These are phyloP conservation scores for Oxystoma pomonae DNA, from an alignment of 2,888 invertebrate species.

Conservation along the genomic window DNA sequence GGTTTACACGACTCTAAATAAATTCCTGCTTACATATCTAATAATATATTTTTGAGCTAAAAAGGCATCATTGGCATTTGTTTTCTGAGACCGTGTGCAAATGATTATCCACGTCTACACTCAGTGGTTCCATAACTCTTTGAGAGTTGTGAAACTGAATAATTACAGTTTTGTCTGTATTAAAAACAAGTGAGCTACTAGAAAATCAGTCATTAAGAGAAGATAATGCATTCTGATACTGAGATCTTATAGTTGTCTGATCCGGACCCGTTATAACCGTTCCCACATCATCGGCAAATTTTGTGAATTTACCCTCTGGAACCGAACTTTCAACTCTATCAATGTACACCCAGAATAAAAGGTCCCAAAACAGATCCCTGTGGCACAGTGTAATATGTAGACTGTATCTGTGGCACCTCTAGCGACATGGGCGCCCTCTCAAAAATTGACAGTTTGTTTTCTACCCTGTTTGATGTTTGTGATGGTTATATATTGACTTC, in stretches of 20 bases:
- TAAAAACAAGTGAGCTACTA: neutral
- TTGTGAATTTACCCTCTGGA: neutral
- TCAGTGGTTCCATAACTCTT: neutral
- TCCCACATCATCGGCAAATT: neutral
- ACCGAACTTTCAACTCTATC: neutral
- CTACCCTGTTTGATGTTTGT: neutral
- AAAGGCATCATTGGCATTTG: neutral
- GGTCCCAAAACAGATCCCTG: neutral
- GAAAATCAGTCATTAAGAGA: neutral
- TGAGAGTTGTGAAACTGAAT: neutral
- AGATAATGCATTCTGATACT: neutral
- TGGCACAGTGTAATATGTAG: too few species aligned
- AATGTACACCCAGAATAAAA: neutral
- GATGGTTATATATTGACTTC: neutral
- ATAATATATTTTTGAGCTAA: neutral
- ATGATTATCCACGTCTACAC: neutral
- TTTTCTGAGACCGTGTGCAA: neutral
- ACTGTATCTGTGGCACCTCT: too few species aligned
- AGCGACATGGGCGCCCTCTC: neutral
- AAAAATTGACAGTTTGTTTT: neutral
- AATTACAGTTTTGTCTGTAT: neutral
- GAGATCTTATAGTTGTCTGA: neutral
- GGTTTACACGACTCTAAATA: neutral
- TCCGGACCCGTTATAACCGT: neutral
- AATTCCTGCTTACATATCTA: neutral